Evolutionary conservation across 2,888 invertebrate genomes (phyloP), one percentile per base, ranked within the genome.

Genomic region (Drosophila koepferae): DNA sequence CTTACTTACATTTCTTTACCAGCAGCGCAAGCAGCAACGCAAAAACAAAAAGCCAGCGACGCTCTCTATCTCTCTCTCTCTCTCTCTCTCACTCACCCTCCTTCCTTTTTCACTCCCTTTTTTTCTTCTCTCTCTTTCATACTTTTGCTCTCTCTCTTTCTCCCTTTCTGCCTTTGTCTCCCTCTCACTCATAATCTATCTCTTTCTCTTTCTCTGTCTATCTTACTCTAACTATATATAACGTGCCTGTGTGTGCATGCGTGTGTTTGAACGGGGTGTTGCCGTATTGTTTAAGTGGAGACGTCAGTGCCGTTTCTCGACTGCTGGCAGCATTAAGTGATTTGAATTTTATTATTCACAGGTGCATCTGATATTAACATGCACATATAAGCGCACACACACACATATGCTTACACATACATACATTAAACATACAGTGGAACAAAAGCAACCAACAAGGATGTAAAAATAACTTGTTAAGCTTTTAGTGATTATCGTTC

Each of bases 311-410:
- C 58, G 64, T 31, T 61, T 55, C 63, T 78, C 61, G 54, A 55
- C 44, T 44, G 48, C 56, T 31, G 64, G 48, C 83, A 82, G 82
- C 90, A 88, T 86, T 90, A 91, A 91, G 90, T 91, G 91, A 87
- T 90, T 82, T 90, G 86, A 91, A 91, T 91, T 91, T 83, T 86
- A 91, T 90, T 91, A 88, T 85, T 88, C 89, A 81, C 89, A 86
- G 91, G 86, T 90, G 86, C 80, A 81, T 66, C 68, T 56, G 70
- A 82, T 48, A 61, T 38, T 43, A 31, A 58, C 46, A 61, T 34
- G 43, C 18, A 58, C 18, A 58, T 44, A 16, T 20, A 58, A 20
- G 23, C 16, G 9, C 23, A 18, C 23, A 51, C 16, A 41, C 23
- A n/a, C 38, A 59, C n/a, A 10, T n/a, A 40, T 54, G 48, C 51